These are phyloP conservation scores for Melipona quadrifasciata DNA, from an alignment of 1,140 invertebrate species.

Conservation along the genomic window DNA sequence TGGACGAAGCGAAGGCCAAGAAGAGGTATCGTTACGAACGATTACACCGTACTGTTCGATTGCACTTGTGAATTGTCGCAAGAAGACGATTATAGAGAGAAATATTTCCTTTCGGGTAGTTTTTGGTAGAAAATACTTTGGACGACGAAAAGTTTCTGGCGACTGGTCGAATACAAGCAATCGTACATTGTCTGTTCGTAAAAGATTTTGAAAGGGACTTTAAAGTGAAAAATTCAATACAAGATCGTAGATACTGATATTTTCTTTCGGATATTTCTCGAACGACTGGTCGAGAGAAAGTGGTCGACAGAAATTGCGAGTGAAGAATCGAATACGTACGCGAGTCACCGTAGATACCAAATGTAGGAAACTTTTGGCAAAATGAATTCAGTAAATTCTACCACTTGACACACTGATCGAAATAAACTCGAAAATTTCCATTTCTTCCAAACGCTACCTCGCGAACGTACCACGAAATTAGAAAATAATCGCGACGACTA, in stretches of 20 bases:
- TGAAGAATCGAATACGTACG: too few species aligned
- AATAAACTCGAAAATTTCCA: not conserved
- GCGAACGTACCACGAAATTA: not conserved
- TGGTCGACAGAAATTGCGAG: too few species aligned
- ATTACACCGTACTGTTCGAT: not conserved
- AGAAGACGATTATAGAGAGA: not conserved
- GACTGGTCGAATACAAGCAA: not conserved
- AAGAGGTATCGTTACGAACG: not conserved
- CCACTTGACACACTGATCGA: not conserved
- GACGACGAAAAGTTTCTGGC: not conserved
- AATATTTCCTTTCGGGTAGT: not conserved
- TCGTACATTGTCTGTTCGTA: not conserved
- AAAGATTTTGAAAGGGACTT: not conserved
- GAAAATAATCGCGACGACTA: not conserved
- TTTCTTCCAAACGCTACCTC: not conserved
- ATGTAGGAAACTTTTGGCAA: too few species aligned
- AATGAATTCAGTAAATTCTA: not conserved
- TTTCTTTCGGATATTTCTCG: too few species aligned
- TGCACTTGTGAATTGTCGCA: conserved; percentile 7
- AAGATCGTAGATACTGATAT: not conserved
- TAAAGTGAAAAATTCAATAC: not conserved
- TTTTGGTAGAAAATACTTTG: not conserved
- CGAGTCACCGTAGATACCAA: too few species aligned
- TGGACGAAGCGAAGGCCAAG: not conserved
- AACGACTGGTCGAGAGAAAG: too few species aligned